Conservation (phyloP, 2,888 invertebrate genomes). For the Philonicus albiceps region DNA sequence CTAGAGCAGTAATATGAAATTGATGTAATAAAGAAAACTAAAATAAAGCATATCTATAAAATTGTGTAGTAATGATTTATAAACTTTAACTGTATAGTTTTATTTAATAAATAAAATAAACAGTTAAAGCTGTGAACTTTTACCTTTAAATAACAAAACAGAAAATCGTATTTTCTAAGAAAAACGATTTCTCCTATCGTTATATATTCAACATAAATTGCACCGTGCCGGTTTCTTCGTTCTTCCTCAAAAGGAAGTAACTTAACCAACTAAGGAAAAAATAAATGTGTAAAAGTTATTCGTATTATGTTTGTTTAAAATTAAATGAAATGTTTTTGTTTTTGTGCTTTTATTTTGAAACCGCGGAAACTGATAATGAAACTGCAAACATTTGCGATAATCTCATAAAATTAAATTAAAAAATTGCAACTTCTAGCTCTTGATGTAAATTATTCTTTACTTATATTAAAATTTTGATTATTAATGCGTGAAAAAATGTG, state of each 20-base stretch:
- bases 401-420: background rate
- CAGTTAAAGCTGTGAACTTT: background rate
- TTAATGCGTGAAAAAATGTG: background rate
- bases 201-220: background rate
- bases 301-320: background rate
- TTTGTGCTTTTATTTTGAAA: background rate
- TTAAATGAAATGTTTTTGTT: background rate
- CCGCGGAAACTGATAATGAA: background rate
- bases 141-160: background rate
- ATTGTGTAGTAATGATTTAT: too few relatives aligned
- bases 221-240: background rate
- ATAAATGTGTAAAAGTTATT: background rate
- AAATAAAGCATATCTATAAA: too few relatives aligned
- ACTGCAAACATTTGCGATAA: background rate
- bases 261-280: background rate
- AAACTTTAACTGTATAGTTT: background rate
- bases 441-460: background rate
- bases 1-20: background rate
- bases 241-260: background rate
- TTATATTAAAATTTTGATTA: background rate
- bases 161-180: too few relatives aligned
- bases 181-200: background rate
- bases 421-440: background rate
- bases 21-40: too few relatives aligned
- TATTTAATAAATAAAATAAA: background rate